Evolutionary conservation across 2,113 vertebrate species (phyloP), one percentile per base, ranked within the genome.

Genomic region (Coracopsis vasa): DNA sequence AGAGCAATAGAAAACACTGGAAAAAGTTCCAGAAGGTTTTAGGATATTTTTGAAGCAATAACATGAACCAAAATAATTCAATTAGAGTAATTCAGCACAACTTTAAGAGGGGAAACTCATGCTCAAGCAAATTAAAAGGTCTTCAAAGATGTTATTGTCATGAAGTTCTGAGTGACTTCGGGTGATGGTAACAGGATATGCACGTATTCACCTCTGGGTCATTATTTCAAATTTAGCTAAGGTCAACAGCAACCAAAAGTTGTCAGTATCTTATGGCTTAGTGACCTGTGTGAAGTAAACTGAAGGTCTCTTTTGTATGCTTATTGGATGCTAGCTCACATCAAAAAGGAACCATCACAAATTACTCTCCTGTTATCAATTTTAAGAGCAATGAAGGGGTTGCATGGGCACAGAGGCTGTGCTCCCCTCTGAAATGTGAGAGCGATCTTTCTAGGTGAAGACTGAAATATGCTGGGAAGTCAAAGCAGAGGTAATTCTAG

Each of bases 71-170:
- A 80, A 35, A 41, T 42, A 47, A 81, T 90, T 96, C 85, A 28
- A 84, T 97, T 96, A 92, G 41, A 94, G 45, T 65, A 33, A 61
- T 72, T 95, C 73, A 79, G 41, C 20, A 69, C 24, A 91, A 53
- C 24, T 93, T 96, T 94, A 95, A 89, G 81, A 86, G 27, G 53
- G 51, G 66, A 96, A 96, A 91, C 23, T 29, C 33, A 45, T 62
- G 65, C 69, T 95, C 61, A 86, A 50, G 56, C 27, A 94, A 82
- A 81, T 78, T 85, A 94, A 89, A 62, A 82, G 17, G 11, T 80
- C 28, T 77, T 94, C 75, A 92, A 91, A 92, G 67, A 81, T 61
- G 64, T 94, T 90, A 94, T 78, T 97, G 67, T 93, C 29, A 3
- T 85, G 74, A 45, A 67, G 37, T 25, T 88, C 78, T 88, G 73